Base-by-base conservation (phyloP, 2,888 invertebrate species). In the Biston stratarius region DNA sequence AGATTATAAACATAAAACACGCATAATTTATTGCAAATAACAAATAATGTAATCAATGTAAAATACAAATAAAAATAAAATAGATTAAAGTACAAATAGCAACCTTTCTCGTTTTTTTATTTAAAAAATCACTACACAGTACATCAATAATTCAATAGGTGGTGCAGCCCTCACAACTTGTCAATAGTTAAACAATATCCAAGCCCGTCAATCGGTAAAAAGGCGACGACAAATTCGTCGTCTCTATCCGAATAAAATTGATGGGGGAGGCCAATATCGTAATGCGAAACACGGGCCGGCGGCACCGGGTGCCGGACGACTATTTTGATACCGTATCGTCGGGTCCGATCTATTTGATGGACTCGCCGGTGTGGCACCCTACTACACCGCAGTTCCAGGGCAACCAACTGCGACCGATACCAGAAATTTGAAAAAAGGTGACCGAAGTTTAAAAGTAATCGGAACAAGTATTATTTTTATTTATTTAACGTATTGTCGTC, bases 321-420 rank as follows among this genome's bases (percentile, higher is more conserved):
- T 85, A 84, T 86, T 85, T 83, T 79, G 86, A 86, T 86, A 81
- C 82, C 81, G 76, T 92, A 92, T 92, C 92, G 83, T 79, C 73
- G 73, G 72, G 77, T 67, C 79, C 84, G 89, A 93, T 92, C 92
- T 93, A 87, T 92, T 91, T 92, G 92, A 92, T 90, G 89, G 88
- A 90, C 84, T 86, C 84, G 81, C 83, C 80, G 76, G 64, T 67
- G 69, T 69, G 67, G 66, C 72, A 66, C 72, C 72, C 61, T 51
- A 60, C 72, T 61, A 61, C 70, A 55, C 48, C 59, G 48, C 44
- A 53, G 45, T 57, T 5, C 64, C 62, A 64, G 45, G 70, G 72
- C 52, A 49, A 47, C 70, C 64, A 67, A 60, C 56, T 57, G 12
- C 42, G 60, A 34, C 40, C 11, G 14, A 36, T 34, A 7, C 40